Base-by-base conservation (phyloP, 2,888 invertebrate genomes). In the Drosophila greeni region DNA sequence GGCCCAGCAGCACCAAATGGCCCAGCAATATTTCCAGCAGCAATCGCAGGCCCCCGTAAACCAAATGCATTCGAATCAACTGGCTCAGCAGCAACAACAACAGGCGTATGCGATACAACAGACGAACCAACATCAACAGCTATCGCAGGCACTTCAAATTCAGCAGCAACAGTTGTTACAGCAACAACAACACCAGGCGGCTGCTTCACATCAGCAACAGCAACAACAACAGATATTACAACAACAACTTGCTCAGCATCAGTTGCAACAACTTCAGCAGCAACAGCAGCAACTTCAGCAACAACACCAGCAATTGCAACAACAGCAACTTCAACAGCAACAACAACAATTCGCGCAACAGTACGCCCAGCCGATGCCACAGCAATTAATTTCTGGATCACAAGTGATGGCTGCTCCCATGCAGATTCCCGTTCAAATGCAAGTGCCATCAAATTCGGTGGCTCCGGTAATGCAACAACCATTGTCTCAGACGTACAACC, bases 311-410 rank as follows among this genome's bases (percentile, higher is more conserved):
- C 73, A 61, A 20, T 62, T 49, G 1, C 61, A 7, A 48, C 79
- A 78, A 16, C 82, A 77, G 23, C 81, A 81, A 34, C 81, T 74
- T 1, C 54, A 86, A 20, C 81, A 78, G 47, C 81, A 79, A 45
- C 72, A 82, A 53, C 88, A 91, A 43, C 91, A 91, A 61, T 91
- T 91, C 74, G 90, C 90, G 73, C 86, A 84, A 0, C 91, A 91
- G 57, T 91, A 90, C 39, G 90, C 90, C 55, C 86, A 82, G 56
- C 16, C 71, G 16, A 42, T 82, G 47, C 14, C 80, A 8, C 67
- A 67, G 61, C 91, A 91, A 40, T 39, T 78, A 45, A 68, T 83
- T n/a, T 90, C 66, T n/a, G 71, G 69, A 36, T 49, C 66, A 59
- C 90, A 90, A 47, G 72, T 80, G 58, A 90, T 90, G 70, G 88